A percentile compares a stretch with the other conserved stretches of the same genome.
Conservation (phyloP, 2,113 vertebrate species). For the Apeltes quadracus region DNA sequence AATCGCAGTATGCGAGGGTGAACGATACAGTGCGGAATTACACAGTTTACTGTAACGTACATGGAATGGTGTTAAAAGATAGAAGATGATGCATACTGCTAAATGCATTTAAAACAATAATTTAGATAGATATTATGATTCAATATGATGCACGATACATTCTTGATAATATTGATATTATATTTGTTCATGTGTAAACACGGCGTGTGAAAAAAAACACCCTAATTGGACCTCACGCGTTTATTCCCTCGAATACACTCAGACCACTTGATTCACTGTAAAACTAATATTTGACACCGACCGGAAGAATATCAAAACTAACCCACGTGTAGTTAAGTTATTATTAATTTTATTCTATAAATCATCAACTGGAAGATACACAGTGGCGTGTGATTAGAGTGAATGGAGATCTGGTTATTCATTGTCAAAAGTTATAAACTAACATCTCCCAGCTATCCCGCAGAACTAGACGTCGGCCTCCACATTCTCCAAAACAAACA, state of each 20-base stretch:
- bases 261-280: conserved; percentile 13
- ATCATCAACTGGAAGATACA: conserved; percentile 99
- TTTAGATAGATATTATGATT: neutral
- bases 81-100: no score
- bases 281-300: conserved; percentile 47
- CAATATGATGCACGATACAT: neutral
- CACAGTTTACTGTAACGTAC: no score
- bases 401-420: conserved; percentile 92
- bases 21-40: neutral
- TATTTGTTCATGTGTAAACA: neutral
- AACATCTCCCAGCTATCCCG: conserved; percentile 77
- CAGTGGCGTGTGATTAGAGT: conserved; percentile 88
- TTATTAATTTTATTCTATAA: conserved; percentile 99
- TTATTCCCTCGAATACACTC: conserved; percentile 18
- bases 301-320: conserved; percentile 76
- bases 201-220: neutral
- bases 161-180: neutral
- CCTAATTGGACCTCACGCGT: neutral
- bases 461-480: conserved; percentile 73
- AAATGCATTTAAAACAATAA: no score
- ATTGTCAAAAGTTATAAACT: conserved; percentile 92
- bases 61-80: no score
- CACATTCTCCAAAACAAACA: conserved; percentile 81
- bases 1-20: neutral
- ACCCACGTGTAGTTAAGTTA: conserved; percentile 90